Conservation (phyloP, 2,797 vertebrate genomes). For the Sebastes flavidus region DNA sequence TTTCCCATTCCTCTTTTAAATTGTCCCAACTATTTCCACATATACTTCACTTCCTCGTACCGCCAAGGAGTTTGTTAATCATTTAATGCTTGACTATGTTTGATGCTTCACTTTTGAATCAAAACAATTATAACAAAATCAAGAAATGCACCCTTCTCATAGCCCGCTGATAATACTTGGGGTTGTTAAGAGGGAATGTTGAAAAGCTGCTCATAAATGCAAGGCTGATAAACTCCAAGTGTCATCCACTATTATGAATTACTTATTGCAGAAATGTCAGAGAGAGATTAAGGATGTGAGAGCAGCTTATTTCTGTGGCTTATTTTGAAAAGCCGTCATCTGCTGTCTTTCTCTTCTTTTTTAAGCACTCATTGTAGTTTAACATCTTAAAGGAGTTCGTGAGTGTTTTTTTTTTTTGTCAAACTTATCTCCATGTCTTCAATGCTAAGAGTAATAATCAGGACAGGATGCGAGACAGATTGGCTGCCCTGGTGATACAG, state of each 20-base stretch:
- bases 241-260: conserved; percentile 48
- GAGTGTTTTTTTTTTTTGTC: not conserved
- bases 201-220: conserved; percentile 39
- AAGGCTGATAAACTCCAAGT: conserved; percentile 57
- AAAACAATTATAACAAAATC: conserved; percentile 31
- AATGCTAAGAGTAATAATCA: not conserved
- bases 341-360: conserved; percentile 6
- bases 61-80: not conserved
- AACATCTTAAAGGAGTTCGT: conserved; percentile 3
- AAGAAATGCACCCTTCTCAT: not conserved
- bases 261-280: conserved; percentile 62
- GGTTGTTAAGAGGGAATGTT: conserved; percentile 27
- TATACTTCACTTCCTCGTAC: not conserved
- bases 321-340: conserved; percentile 41
- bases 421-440: conserved; percentile 6
- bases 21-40: not conserved
- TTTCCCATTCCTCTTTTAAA: not conserved
- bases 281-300: conserved; percentile 49
- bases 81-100: conserved; percentile 18
- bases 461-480: not conserved
- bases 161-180: conserved; percentile 14
- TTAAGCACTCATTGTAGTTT: conserved; percentile 4
- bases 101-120: conserved; percentile 10
- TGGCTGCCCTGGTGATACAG: not conserved
- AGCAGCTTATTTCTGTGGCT: conserved; percentile 35